Conservation (phyloP, 1,140 invertebrate species). For the Tigriopus japonicus region DNA sequence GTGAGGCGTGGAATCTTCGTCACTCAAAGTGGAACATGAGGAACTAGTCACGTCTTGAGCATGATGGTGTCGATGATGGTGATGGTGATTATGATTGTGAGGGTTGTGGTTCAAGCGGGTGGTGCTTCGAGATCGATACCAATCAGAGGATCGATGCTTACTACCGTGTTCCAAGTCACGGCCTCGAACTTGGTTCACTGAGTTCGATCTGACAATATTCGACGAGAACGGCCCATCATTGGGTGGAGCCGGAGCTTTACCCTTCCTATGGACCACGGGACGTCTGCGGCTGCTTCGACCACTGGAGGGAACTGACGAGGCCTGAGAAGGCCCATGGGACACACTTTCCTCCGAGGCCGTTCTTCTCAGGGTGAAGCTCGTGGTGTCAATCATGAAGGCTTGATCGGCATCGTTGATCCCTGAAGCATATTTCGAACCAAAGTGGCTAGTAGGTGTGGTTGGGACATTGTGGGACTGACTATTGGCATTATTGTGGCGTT, state of each 20-base stretch:
- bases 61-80: too few species aligned
- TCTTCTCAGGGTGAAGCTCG: neutral
- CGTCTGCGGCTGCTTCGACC: neutral
- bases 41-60: constrained; percentile 19
- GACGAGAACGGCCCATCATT: neutral
- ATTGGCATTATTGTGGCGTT: neutral
- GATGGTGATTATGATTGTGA: too few species aligned
- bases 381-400: neutral
- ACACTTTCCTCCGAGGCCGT: constrained; percentile 1
- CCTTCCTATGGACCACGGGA: neutral
- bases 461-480: neutral
- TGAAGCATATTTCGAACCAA: neutral
- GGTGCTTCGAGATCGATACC: constrained; percentile 23
- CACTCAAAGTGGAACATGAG: constrained; percentile 31
- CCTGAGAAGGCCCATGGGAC: neutral
- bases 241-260: neutral
- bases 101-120: constrained; percentile 23
- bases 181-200: constrained; percentile 1
- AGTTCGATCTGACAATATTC: neutral
- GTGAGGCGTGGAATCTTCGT: constrained; percentile 33
- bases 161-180: neutral
- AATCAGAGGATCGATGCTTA: constrained; percentile 14
- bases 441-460: neutral
- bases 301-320: neutral
- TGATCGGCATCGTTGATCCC: neutral